Conservation (phyloP, 2,113 vertebrate species). For the Gopherus flavomarginatus region DNA sequence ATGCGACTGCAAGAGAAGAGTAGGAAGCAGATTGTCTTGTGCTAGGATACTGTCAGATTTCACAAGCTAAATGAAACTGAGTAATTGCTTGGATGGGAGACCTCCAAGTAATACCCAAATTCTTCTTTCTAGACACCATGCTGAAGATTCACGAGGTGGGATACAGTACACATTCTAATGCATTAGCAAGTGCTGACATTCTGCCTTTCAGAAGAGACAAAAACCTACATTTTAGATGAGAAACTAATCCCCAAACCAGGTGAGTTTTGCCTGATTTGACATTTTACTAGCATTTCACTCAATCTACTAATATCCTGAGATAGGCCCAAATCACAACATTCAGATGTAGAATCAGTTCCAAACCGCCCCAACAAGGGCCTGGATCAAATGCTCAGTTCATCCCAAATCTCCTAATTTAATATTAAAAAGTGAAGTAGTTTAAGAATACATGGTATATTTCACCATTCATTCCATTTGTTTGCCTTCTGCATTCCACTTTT, state of each 20-base stretch:
- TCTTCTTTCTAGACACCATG: background rate
- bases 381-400: background rate
- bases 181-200: background rate
- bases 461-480: accelerated
- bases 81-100: background rate
- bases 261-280: background rate
- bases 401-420: accelerated
- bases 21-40: background rate
- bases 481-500: background rate
- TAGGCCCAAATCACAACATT: accelerated
- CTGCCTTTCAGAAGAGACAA: background rate
- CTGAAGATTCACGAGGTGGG: background rate
- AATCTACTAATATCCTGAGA: background rate
- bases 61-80: background rate
- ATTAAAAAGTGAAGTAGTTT: background rate
- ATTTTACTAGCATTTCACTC: background rate
- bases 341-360: background rate
- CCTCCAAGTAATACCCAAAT: background rate
- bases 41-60: background rate
- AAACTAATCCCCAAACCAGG: background rate
- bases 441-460: background rate
- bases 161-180: background rate
- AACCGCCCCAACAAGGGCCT: accelerated
- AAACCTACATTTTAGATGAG: background rate
- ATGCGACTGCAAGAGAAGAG: background rate